A percentile compares a stretch with the other conserved stretches of the same genome.
Evolutionary conservation across 2,888 invertebrate genomes (phyloP).

Genomic region (Amphipyra berbera): DNA sequence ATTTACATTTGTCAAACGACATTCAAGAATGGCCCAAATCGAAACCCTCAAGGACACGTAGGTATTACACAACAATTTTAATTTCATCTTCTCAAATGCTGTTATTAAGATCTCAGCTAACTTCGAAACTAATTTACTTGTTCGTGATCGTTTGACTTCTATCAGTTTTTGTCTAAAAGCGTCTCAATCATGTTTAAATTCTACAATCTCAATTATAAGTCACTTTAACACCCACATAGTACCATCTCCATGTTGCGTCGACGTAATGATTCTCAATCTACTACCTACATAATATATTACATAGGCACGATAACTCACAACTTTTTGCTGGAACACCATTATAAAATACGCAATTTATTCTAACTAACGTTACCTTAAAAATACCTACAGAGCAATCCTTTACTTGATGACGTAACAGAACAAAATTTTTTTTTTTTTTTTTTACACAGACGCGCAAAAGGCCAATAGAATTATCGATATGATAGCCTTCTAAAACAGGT

Average conservation of each 20-base stretch:
- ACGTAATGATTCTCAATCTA: conserved; percentile 26
- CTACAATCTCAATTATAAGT: conserved; percentile 29
- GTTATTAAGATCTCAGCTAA: conserved; percentile 3
- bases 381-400: no score
- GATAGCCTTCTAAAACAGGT: no score
- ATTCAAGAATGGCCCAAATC: background rate
- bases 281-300: conserved; percentile 35
- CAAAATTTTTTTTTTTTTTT: no score
- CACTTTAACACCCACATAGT: conserved; percentile 31
- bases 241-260: conserved; percentile 11
- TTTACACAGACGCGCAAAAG: no score
- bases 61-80: background rate
- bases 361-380: background rate
- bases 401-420: no score
- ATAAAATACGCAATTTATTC: conserved; percentile 13
- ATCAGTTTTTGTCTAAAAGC: conserved; percentile 37
- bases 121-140: conserved; percentile 4
- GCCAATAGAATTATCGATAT: no score
- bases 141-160: conserved; percentile 4
- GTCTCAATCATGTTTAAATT: conserved; percentile 27
- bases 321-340: conserved; percentile 42
- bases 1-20: conserved; percentile 6
- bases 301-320: conserved; percentile 5
- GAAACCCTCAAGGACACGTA: background rate
- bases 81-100: background rate